Evolutionary conservation across 2,797 vertebrate genomes (phyloP), one percentile per base, ranked within the genome.

Genomic region (Hyperoplus lanceolatus): DNA sequence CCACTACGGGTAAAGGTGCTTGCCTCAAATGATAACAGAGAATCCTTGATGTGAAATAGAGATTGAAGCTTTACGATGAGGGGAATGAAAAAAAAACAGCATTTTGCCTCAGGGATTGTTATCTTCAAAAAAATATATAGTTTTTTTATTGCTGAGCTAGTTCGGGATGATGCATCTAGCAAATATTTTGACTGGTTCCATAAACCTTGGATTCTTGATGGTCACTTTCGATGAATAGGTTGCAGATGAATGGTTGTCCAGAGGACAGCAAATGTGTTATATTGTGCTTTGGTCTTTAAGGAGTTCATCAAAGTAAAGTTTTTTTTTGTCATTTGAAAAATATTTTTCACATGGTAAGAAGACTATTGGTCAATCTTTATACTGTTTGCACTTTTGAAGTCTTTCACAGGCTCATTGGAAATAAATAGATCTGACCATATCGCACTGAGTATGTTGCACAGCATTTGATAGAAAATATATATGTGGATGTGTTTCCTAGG

Each of bases 401-500:
- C 51, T 39, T 75, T 66, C 42, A 39, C 15, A 68, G 39, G 29
- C 63, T 70, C 48, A 82, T 70, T 70, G 59, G 62, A 57, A 78
- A 80, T 72, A 18, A 69, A 80, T 46, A 60, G 41, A 78, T 66
- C 16, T 21, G 10, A 74, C 38, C 57, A 85, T 75, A 74, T 73
- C 62, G 51, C 62, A 7, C 8, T 6, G 49, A 55, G 4, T 70
- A 49, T 66, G 42, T 16, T 54, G 36, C 39, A 42, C 6, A 46
- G 59, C 29, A 42, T 64, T 55, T 73, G n/a, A 36, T 58, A 16
- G 58, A 5, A 60, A 68, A 70, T 66, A 38, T 56, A 10, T 21
- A 6, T 73, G 36, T 87, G 16, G 4, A 15, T 72, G n/a, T 81
- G 49, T 84, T 70, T 63, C 49, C 12, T 10, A 94, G 94, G 98